Evolutionary conservation across 1,140 invertebrate genomes (phyloP), one percentile per base, ranked within the genome.

Genomic region (Drosophila ogumai): DNA sequence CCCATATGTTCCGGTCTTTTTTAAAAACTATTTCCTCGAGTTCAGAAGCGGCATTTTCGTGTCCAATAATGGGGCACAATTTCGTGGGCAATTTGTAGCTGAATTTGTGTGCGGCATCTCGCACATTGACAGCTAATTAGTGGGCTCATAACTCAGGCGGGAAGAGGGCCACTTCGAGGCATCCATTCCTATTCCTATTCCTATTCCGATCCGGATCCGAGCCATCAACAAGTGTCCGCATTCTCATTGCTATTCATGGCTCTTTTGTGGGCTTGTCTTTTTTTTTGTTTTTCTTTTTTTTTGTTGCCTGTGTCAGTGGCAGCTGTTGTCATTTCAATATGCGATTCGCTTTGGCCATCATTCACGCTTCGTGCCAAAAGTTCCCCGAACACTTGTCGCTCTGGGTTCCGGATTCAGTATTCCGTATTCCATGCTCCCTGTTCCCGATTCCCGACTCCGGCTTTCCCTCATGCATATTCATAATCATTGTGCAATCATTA

Each of bases 401-500:
- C 19, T 52, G 34, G 50, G 19, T 54, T 54, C 32, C 52, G 34
- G 19, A 55, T 38, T 55, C 50, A 22, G 10, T 47, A 28, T 25
- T 47, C 7, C 25, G 46, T 17, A 9, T 9, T 56, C 34, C 32
- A 12, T 32, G 44, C 36, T 50, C 32, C 50, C 19, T 54, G 25
- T 25, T 3, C 32, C 50, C 52, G 34, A 25, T 38, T 55, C 19
- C 56, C 38, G 19, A 22, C 12, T 15, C 28, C 19, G 25, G 25
- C 15, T 10, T 46, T 28, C 69, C 69, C 77, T 88, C 81, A 90
- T 90, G 86, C 85, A 90, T 90, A 90, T 90, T 90, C 84, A 91
- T 91, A 91, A 92, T 92, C 91, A 92, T 92, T 92, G 91, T 91
- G 87, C 82, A 92, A 92, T 92, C 91, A 92, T 92, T 92, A 91